These are phyloP conservation scores for Hetaerina americana DNA, from an alignment of 1,140 invertebrate genomes.

Conservation along the genomic window DNA sequence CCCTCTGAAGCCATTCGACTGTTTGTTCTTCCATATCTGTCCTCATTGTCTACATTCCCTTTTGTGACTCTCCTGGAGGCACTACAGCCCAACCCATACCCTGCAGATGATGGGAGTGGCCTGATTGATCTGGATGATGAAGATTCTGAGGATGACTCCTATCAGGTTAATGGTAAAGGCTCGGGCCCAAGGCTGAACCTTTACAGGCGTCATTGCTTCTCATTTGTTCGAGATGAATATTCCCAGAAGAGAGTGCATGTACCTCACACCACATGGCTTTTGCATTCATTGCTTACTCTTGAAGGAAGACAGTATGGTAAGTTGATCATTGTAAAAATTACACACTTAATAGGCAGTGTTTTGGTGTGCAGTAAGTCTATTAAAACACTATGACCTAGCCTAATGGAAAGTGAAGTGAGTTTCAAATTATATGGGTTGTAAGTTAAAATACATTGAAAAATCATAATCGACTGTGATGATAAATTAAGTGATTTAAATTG, in stretches of 20 bases:
- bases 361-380: no score
- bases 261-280: slow-evolving; percentile 23
- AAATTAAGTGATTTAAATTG: no score
- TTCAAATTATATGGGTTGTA: no score
- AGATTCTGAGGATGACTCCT: background rate
- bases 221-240: slow-evolving; percentile 2
- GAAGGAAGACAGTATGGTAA: slow-evolving; percentile 50
- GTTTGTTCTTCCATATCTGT: slow-evolving; percentile 40
- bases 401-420: no score
- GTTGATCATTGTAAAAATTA: slow-evolving; percentile 17
- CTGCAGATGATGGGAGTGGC: background rate
- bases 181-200: background rate
- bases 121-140: background rate
- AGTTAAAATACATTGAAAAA: no score
- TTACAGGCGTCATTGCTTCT: slow-evolving; percentile 22
- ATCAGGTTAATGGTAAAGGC: background rate
- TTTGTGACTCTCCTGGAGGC: slow-evolving; percentile 28
- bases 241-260: slow-evolving; percentile 17
- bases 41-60: slow-evolving; percentile 33
- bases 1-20: slow-evolving; percentile 40
- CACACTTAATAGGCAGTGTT: slow-evolving; percentile 8
- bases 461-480: no score
- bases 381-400: no score
- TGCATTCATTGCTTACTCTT: slow-evolving; percentile 48
- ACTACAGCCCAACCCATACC: slow-evolving; percentile 1